phyloP scores from a whole-genome alignment of 2,888 invertebrate genomes.

The Galeopsomyia nigrocyanea region DNA sequence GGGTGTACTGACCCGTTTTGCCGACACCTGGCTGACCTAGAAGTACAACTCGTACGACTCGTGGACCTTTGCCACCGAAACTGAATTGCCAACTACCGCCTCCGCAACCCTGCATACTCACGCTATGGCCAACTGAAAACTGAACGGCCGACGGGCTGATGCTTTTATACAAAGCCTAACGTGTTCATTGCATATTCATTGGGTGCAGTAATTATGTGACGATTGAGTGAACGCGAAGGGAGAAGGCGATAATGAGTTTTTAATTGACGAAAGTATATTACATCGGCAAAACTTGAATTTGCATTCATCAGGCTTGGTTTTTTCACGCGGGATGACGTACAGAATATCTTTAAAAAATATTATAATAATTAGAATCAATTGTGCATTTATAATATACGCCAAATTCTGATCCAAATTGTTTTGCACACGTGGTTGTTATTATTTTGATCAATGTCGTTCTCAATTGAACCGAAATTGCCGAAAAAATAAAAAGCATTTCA shows the following conservation, averaged over 20 bases:
- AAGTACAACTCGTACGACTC: slow-evolving; percentile 78
- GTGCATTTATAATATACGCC: too few species aligned
- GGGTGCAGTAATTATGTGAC: neutral
- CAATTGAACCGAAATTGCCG: too few species aligned
- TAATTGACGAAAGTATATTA: too few species aligned
- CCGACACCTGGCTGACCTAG: slow-evolving; percentile 86
- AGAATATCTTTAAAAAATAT: too few species aligned
- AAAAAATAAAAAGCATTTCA: too few species aligned
- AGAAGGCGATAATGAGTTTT: neutral
- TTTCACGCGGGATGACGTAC: too few species aligned
- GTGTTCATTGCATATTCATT: neutral
- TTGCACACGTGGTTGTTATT: too few species aligned
- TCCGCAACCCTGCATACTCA: slow-evolving; percentile 23
- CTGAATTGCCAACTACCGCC: slow-evolving; percentile 28
- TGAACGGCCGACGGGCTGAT: neutral
- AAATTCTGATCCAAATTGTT: too few species aligned
- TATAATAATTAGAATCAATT: too few species aligned
- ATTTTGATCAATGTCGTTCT: too few species aligned
- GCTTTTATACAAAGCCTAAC: neutral
- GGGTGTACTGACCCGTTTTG: slow-evolving; percentile 78
- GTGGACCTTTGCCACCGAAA: slow-evolving; percentile 8
- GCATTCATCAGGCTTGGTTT: too few species aligned
- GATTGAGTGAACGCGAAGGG: neutral
- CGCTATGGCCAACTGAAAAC: neutral
- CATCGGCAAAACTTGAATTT: too few species aligned